A percentile compares a stretch with the other conserved stretches of the same genome.
These are phyloP conservation scores for Colletes gigas DNA, from an alignment of 1,140 invertebrate species.

Conservation along the genomic window DNA sequence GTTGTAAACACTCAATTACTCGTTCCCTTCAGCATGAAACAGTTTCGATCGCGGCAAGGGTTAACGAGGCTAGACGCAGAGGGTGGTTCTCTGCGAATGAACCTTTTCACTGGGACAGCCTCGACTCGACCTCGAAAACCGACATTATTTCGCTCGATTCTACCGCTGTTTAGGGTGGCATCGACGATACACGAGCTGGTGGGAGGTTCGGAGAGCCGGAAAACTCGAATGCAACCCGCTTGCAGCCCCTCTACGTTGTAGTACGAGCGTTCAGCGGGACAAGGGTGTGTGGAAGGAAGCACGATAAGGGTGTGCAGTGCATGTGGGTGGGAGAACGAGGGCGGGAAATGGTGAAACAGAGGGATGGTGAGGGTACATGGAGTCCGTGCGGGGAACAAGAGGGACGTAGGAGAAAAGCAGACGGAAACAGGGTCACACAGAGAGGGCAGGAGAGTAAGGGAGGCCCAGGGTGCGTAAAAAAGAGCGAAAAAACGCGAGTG, in stretches of 20 bases:
- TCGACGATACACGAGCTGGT: not conserved
- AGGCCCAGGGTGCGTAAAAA: no score
- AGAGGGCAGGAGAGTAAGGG: not conserved
- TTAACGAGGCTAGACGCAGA: not conserved
- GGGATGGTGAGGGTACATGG: not conserved
- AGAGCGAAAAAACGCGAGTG: conserved; percentile 15
- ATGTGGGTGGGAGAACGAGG: not conserved
- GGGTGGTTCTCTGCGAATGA: not conserved
- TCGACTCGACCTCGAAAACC: conserved; percentile 1
- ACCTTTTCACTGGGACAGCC: not conserved
- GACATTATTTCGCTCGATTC: not conserved
- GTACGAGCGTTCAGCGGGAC: conserved; percentile 1
- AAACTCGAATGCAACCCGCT: conserved; percentile 1
- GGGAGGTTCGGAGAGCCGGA: not conserved
- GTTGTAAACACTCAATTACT: not conserved
- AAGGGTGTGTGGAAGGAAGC: not conserved
- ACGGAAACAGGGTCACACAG: conserved; percentile 20
- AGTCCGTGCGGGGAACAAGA: not conserved
- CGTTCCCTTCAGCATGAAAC: not conserved
- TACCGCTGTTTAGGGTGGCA: not conserved
- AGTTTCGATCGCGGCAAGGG: not conserved
- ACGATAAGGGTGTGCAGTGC: not conserved
- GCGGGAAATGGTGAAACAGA: not conserved
- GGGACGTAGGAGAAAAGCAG: not conserved
- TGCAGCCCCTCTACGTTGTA: not conserved